Percentiles rank a stretch among this genome's conserved stretches.
Evolutionary conservation across 2,797 vertebrate genomes (phyloP).

Genomic region (Xenopus petersii): DNA sequence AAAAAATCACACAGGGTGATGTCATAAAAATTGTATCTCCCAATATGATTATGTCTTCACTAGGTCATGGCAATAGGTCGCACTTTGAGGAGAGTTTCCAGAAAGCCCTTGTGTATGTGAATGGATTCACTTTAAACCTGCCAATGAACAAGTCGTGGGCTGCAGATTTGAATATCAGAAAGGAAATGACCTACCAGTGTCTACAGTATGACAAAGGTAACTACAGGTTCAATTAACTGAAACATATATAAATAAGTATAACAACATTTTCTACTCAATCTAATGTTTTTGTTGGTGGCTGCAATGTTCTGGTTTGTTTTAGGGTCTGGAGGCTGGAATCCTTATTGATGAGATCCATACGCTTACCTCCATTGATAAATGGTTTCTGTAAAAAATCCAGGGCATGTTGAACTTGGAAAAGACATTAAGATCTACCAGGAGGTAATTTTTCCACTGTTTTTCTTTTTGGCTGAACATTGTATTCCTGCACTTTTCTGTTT

Average conservation of each 20-base stretch:
- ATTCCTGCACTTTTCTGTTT: no score
- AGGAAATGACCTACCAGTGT: slow-evolving; percentile 85
- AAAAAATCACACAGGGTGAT: no score
- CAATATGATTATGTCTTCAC: slow-evolving; percentile 4
- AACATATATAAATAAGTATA: no score
- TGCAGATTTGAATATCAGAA: slow-evolving; percentile 67
- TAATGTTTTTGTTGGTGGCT: no score
- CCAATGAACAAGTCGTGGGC: slow-evolving; percentile 87
- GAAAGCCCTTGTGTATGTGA: slow-evolving; percentile 67
- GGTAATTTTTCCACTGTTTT: slow-evolving; percentile 62
- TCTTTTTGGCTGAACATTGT: no score
- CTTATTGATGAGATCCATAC: slow-evolving; percentile 79
- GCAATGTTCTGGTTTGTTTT: not conserved
- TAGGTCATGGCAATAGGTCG: slow-evolving; percentile 93
- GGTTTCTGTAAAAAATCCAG: slow-evolving; percentile 88
- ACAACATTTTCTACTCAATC: no score
- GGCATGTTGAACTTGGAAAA: slow-evolving; percentile 77
- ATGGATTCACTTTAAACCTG: slow-evolving; percentile 81
- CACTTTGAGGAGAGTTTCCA: slow-evolving; percentile 91
- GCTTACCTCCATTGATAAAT: slow-evolving; percentile 87
- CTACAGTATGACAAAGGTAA: slow-evolving; percentile 88
- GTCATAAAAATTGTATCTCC: no score
- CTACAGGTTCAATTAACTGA: not conserved
- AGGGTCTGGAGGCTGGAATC: slow-evolving; percentile 55
- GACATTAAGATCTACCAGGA: slow-evolving; percentile 66